Base-by-base conservation (phyloP, 2,113 vertebrate genomes). In the Nannospalax galili region DNA sequence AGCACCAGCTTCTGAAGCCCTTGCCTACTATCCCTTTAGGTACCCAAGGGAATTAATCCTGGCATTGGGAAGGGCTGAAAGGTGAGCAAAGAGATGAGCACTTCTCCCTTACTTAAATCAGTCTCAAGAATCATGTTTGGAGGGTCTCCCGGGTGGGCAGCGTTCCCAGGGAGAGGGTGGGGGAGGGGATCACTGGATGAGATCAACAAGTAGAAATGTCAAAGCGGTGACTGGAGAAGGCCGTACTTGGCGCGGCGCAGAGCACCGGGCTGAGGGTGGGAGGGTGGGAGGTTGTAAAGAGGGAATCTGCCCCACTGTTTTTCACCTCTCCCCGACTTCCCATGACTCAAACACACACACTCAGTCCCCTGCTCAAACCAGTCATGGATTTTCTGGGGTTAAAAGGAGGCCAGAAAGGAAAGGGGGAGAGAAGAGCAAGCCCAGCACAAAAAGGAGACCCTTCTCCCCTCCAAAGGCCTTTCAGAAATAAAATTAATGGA, bases 401-500 rank as follows among this genome's bases (percentile, higher is more conserved):
- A 97, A 97, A 97, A 96, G 84, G 79, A 97, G 95, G 94, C 96
- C 96, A 97, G 82, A 67, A 82, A 92, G 77, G 69, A 93, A 89
- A 88, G 90, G 90, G 88, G 60, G 81, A 94, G 80, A 64, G 85
- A 95, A 88, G 79, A 87, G 56, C 42, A 91, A 62, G 85, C 22
- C 94, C 24, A 5, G 86, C 88, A 97, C 92, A 95, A 91, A 97
- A 97, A 92, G 75, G 92, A 95, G 94, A 89, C 88, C 96, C 89
- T 92, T 84, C 89, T 95, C 89, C 96, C 96, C 81, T 92, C 92
- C 94, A 95, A 96, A 96, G 93, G 94, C 92, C 97, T 97, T 97
- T 97, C 95, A 96, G 92, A 97, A 97, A 98, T 96, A 96, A 98
- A 98, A 97, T 97, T 96, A 97, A 98, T 97, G 97, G 97, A 97